These are phyloP conservation scores for Sinocyclocheilus anophthalmus DNA, from an alignment of 2,113 vertebrate species.

Conservation along the genomic window DNA sequence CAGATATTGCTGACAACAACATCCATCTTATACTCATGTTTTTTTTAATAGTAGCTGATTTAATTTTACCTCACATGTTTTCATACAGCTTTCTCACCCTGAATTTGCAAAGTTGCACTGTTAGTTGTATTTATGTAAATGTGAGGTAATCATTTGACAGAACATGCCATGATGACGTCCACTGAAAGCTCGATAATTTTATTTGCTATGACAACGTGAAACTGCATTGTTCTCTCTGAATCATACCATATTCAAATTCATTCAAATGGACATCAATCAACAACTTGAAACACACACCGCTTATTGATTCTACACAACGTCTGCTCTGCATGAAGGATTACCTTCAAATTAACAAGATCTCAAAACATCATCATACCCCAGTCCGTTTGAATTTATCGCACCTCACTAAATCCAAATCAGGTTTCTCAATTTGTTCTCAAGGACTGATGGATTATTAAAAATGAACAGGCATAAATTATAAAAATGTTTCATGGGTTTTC, in stretches of 20 bases:
- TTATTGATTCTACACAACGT: neutral
- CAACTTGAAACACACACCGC: neutral
- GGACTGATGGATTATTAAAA: constrained; percentile 45
- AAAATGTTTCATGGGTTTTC: constrained; percentile 38
- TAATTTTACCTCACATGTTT: neutral
- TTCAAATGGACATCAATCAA: constrained; percentile 6
- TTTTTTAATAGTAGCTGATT: neutral
- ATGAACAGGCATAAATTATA: constrained; percentile 53
- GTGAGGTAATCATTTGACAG: neutral
- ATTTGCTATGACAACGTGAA: neutral
- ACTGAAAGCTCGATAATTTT: neutral
- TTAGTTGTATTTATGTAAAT: neutral
- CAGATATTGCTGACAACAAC: constrained; percentile 11
- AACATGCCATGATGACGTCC: neutral
- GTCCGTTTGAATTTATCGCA: constrained; percentile 34
- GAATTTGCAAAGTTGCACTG: neutral
- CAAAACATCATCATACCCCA: constrained; percentile 21
- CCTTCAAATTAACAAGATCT: neutral
- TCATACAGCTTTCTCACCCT: neutral
- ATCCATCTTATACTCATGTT: constrained; percentile 23
- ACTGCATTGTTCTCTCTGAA: neutral
- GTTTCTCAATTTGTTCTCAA: constrained; percentile 46
- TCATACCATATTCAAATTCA: neutral
- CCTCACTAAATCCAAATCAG: constrained; percentile 44
- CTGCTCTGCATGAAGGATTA: neutral